Base-by-base conservation (phyloP, 2,797 vertebrate species). In the Clarias pachynema region DNA sequence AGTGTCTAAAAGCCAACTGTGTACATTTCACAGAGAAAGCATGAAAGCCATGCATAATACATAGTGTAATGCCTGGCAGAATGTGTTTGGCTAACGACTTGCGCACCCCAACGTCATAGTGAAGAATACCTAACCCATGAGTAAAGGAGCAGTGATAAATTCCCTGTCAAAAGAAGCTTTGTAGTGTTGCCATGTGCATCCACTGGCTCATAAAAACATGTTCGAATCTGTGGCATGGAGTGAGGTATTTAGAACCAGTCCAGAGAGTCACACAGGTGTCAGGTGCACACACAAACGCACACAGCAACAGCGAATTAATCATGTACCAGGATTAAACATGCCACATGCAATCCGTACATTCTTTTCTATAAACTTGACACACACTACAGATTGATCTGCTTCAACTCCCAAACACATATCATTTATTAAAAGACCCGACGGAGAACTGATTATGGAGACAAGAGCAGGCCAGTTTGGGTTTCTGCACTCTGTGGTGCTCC, bases 151-250 rank as follows among this genome's bases (percentile, higher is more conserved):
- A 16, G 24, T 44, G 26, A 69, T 31, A 49, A 84, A 84, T 70
- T 84, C 83, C 75, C 49, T 57, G 74, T 60, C 34, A 44, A 34
- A 85, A 66, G 44, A 37, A 75, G 70, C 79, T 73, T 73, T 81
- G 60, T 37, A 37, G 40, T 65, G 59, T 37, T 81, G 81, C 40
- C 44, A 66, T 3, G 9, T 14, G 24, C 75, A 60, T 78, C 20
- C 15, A 79, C 70, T 40, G 59, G 44, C 22, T 65, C 59, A 65
- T 65, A 72, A 74, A 75, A 74, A 85, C 60, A 68, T 85, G 84
- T 85, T 26, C 12, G 29, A 81, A 85, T 81, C 79, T 81, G 84
- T 85, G 69, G 53, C 79, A 80, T 31, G 10, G 22, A 57, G 31
- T 68, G 6, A 85, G 66, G 65, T 40, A 66, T 84, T 72, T 73